phyloP scores from a whole-genome alignment of 2,113 vertebrate species.

The Monopterus albus region DNA sequence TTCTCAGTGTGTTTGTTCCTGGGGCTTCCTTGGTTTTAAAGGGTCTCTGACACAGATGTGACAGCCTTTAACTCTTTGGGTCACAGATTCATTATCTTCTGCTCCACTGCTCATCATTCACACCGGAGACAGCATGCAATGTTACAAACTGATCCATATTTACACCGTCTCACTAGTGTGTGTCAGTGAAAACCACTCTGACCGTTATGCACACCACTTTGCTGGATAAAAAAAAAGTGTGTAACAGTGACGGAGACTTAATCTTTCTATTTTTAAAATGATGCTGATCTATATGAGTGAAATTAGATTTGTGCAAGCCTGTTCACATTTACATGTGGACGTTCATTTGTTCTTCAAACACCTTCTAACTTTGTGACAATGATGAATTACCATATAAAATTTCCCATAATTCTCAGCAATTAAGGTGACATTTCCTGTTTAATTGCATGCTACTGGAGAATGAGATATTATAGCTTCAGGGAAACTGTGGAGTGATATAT shows the following conservation, averaged over 20 bases:
- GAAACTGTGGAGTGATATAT: slow-evolving; percentile 34
- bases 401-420: slow-evolving; percentile 56
- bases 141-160: not conserved
- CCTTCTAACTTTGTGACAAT: slow-evolving; percentile 50
- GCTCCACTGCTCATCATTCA: not conserved
- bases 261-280: slow-evolving; percentile 29
- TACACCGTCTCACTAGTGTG: too few species aligned
- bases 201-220: not conserved
- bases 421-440: slow-evolving; percentile 66
- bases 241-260: slow-evolving; percentile 7
- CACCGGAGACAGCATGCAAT: too few species aligned
- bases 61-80: not conserved
- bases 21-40: slow-evolving; percentile 3
- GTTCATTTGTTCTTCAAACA: slow-evolving; percentile 46
- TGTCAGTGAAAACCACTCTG: not conserved
- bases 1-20: slow-evolving; percentile 19
- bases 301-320: slow-evolving; percentile 24
- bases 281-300: slow-evolving; percentile 13
- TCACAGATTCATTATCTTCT: slow-evolving; percentile 23
- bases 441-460: slow-evolving; percentile 41
- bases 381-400: slow-evolving; percentile 67
- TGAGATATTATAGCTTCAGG: slow-evolving; percentile 45
- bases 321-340: slow-evolving; percentile 34
- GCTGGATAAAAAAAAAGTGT: not conserved
- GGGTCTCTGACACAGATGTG: slow-evolving; percentile 29